phyloP scores from a whole-genome alignment of 2,113 vertebrate genomes.

The Limnothrissa miodon region DNA sequence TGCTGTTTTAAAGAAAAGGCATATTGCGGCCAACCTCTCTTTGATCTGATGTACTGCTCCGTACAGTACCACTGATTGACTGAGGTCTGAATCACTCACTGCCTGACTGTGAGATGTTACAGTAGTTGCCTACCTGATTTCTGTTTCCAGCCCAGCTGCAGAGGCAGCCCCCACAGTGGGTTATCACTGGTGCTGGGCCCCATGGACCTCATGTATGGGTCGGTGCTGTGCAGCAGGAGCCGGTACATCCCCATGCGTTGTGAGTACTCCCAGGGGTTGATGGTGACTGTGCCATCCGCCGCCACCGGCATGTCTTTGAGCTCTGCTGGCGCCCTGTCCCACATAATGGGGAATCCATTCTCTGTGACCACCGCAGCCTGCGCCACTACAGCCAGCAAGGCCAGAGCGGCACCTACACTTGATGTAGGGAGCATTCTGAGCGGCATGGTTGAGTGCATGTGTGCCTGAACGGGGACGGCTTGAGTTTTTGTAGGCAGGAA shows the following conservation, averaged over 20 bases:
- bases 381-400: conserved; percentile 20
- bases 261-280: conserved; percentile 75
- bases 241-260: conserved; percentile 80
- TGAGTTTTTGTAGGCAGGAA: background rate
- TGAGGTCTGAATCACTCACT: background rate
- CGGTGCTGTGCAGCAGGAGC: conserved; percentile 69
- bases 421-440: conserved; percentile 3
- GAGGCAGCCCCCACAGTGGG: conserved; percentile 79
- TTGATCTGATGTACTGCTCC: no score
- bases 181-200: conserved; percentile 65
- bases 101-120: background rate
- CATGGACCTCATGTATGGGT: conserved; percentile 70
- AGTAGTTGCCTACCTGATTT: conserved; percentile 79
- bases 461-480: background rate
- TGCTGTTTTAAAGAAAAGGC: no score
- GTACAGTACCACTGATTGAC: no score
- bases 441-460: background rate
- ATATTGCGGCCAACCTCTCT: background rate
- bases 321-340: conserved; percentile 62
- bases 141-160: conserved; percentile 85
- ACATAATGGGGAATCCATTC: conserved; percentile 66
- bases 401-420: background rate
- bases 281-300: conserved; percentile 52
- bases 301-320: conserved; percentile 57
- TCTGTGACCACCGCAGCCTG: conserved; percentile 51